Conservation (phyloP, 2,797 vertebrate species). For the Coilia nasus region DNA sequence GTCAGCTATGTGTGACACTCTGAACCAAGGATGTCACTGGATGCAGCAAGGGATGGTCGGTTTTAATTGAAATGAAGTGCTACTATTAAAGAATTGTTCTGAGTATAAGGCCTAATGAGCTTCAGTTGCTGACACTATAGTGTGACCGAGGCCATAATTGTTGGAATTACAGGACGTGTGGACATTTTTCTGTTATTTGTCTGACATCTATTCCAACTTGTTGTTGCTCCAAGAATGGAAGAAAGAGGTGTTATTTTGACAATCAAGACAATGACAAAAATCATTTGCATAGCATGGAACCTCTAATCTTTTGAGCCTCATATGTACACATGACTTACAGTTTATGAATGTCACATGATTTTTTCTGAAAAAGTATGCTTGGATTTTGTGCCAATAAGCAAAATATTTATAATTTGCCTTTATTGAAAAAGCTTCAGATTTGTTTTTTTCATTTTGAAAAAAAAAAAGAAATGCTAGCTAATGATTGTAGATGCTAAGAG, state of each 20-base stretch:
- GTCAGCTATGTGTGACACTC: constrained; percentile 83
- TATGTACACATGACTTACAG: constrained; percentile 7
- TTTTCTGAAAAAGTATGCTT: not conserved
- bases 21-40: not conserved
- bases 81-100: not conserved
- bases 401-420: constrained; percentile 20
- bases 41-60: not conserved
- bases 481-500: constrained; percentile 42
- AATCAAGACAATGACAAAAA: not conserved
- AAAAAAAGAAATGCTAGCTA: constrained; percentile 33
- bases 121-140: not conserved
- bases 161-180: not conserved
- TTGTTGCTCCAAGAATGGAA: too few relatives aligned
- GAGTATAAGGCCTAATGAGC: not conserved
- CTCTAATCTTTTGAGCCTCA: not conserved
- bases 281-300: not conserved
- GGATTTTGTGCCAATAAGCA: constrained; percentile 7
- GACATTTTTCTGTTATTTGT: not conserved
- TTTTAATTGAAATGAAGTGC: not conserved
- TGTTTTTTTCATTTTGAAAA: constrained; percentile 20
- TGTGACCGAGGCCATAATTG: not conserved
- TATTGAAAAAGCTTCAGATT: constrained; percentile 36
- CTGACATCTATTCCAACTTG: not conserved
- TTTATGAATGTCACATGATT: not conserved
- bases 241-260: not conserved